These are phyloP conservation scores for Psococerastis gibbosa DNA, from an alignment of 2,888 invertebrate genomes.

Conservation along the genomic window DNA sequence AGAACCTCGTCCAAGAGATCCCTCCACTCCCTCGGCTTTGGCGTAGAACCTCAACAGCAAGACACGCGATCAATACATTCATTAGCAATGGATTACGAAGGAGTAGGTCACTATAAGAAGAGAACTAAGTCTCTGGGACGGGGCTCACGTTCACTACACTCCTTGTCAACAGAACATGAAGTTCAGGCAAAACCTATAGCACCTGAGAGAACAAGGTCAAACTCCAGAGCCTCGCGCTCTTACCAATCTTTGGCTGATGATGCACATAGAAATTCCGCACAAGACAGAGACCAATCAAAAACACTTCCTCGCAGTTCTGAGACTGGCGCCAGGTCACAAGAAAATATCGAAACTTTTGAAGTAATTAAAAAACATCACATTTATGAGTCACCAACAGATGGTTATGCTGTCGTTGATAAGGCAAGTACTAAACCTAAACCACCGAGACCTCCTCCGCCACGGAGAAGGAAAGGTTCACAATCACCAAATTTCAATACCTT, in stretches of 20 bases:
- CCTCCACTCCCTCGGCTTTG: not conserved
- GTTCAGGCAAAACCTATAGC: conserved; percentile 13
- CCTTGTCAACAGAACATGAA: not conserved
- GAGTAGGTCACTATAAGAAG: conserved; percentile 14
- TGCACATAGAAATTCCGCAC: conserved; percentile 22
- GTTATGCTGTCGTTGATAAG: conserved; percentile 64
- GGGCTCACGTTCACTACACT: not conserved
- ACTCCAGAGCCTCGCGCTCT: conserved; percentile 2
- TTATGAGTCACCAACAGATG: conserved; percentile 21
- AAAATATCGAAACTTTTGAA: not conserved
- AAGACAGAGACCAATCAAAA: conserved; percentile 9
- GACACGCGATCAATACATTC: not conserved
- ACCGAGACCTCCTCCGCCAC: conserved; percentile 40
- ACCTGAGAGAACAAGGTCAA: conserved; percentile 17
- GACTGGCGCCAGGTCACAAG: not conserved
- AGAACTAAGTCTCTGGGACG: conserved; percentile 14
- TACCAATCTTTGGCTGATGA: conserved; percentile 25
- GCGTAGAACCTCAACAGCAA: not conserved
- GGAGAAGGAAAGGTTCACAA: conserved; percentile 16
- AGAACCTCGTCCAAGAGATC: not conserved
- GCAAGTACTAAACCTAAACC: conserved; percentile 26
- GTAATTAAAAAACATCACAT: not conserved
- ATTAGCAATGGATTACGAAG: not conserved
- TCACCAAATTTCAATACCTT: conserved; percentile 18
- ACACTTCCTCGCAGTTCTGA: conserved; percentile 2